phyloP scores from a whole-genome alignment of 2,888 invertebrate genomes.

The Parasteatoda lunata region DNA sequence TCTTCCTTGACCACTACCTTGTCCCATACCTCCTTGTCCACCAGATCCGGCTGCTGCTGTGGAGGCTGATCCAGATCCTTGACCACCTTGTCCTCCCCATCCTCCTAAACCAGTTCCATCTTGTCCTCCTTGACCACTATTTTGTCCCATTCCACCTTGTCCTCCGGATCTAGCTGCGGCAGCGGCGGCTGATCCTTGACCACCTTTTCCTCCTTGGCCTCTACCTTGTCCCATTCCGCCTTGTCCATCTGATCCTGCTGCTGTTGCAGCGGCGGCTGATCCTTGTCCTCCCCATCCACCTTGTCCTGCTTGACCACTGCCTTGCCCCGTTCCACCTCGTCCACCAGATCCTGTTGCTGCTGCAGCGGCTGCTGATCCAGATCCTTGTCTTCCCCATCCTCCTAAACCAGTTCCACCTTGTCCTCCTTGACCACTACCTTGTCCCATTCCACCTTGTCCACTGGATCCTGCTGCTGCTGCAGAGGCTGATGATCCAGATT shows the following conservation, averaged over 20 bases:
- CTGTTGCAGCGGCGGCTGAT: background rate
- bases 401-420: background rate
- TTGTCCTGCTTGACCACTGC: background rate
- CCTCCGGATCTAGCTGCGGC: background rate
- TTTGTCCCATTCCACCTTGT: background rate
- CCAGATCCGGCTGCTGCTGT: background rate
- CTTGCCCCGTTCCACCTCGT: slow-evolving; percentile 4
- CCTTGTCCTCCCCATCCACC: background rate
- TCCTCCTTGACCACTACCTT: background rate
- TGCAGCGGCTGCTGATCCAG: background rate
- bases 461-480: background rate
- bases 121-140: background rate
- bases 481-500: background rate
- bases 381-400: background rate
- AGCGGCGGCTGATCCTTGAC: background rate
- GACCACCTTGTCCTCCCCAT: background rate
- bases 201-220: background rate
- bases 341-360: background rate
- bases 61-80: background rate
- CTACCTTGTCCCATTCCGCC: background rate
- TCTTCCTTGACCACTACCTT: background rate
- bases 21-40: background rate
- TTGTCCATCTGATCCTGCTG: background rate
- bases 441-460: background rate
- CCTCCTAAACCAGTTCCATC: background rate